A percentile compares a stretch with the other conserved stretches of the same genome.
phyloP scores from a whole-genome alignment of 2,797 vertebrate genomes.

The Hafferia zeledoni region DNA sequence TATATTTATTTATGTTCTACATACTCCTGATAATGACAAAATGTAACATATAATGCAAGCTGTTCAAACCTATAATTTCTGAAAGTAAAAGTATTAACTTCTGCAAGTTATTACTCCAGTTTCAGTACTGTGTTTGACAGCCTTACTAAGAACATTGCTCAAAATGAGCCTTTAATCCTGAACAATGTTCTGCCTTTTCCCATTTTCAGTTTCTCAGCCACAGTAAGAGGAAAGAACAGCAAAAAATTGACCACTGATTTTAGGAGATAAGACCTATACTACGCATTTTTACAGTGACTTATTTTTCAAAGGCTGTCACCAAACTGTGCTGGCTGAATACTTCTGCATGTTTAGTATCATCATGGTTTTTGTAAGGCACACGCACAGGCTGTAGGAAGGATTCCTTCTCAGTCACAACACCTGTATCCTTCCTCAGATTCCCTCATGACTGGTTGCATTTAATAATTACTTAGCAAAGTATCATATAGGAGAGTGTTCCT shows the following conservation, averaged over 20 bases:
- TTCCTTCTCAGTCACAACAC: not conserved
- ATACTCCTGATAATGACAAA: not conserved
- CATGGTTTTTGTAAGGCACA: not conserved
- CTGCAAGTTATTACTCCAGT: not conserved
- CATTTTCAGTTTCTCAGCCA: not conserved
- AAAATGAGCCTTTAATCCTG: not conserved
- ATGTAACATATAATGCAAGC: not conserved
- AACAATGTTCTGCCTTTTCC: not conserved
- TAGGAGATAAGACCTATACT: not conserved
- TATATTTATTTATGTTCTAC: not conserved
- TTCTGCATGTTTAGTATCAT: not conserved
- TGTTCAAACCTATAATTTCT: not conserved
- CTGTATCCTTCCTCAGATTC: not conserved
- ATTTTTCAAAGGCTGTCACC: not conserved
- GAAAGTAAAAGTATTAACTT: not conserved
- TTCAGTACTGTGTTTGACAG: not conserved
- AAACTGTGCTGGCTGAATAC: not conserved
- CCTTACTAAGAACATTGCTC: not conserved
- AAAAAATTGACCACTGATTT: not conserved
- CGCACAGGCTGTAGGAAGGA: not conserved
- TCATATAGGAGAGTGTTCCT: not conserved
- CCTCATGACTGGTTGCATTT: not conserved
- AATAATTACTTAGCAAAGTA: not conserved
- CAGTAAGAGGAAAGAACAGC: not conserved
- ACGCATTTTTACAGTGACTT: not conserved